Evolutionary conservation across 1,140 invertebrate species (phyloP), one percentile per base, ranked within the genome.

Genomic region (Acyrthosiphon pisum): DNA sequence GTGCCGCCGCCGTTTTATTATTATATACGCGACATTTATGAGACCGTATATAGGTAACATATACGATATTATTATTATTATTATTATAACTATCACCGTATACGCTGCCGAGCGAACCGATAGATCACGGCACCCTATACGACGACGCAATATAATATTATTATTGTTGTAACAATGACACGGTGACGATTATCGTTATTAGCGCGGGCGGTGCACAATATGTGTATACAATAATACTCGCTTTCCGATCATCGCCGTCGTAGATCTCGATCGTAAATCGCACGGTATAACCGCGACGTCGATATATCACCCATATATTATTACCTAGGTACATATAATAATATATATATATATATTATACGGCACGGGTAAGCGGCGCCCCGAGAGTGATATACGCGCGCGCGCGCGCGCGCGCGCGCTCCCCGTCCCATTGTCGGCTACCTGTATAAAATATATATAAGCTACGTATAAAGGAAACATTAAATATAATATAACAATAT

Each of bases 231-330:
- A 4, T 48, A 46, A 11, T 30, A 7, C 84, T 37, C 81, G 37
- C 3, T 46, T 46, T 14, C 14, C 86, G 44, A 37, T 50, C 50
- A 89, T 89, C 87, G 48, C 48, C 11, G 35, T 48, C n/a, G n/a
- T 53, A 35, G 87, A 89, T 89, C 48, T 48, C 87, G 87, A 89
- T 89, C 87, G n/a, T 89, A 89, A 89, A 89, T 89, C 48, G 84
- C 84, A n/a, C 41, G 44, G 41, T 1, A 50, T 88, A 50, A 50
- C 87, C 48, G 30, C 50, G 37, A 37, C 41, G 56, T 44, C 68
- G 89, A 60, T 90, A 50, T 88, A 50, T 83, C 41, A 37, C 35
- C 35, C 14, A 30, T 68, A 68, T 68, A 68, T n/a, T 68, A 68
- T 68, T 68, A 76, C 60, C 60, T 76, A 76, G 30, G 14, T 76